These are phyloP conservation scores for Rhagophthalmus giganteus DNA, from an alignment of 2,888 invertebrate genomes.

Conservation along the genomic window DNA sequence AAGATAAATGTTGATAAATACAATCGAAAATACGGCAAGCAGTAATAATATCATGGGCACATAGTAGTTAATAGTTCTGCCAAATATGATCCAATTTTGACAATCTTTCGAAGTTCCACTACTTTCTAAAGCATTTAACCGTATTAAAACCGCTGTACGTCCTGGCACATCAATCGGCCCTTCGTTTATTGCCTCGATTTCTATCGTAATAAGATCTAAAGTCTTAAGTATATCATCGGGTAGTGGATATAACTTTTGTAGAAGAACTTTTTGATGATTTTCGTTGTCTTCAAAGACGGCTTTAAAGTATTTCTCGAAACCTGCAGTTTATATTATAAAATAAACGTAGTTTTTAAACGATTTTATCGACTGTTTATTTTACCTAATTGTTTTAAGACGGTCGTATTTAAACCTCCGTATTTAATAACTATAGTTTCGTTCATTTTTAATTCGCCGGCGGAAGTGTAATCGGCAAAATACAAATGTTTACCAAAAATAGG, in stretches of 20 bases:
- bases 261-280: background rate
- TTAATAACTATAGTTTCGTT: constrained; percentile 11
- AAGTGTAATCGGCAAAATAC: constrained; percentile 13
- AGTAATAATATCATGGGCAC: constrained; percentile 3
- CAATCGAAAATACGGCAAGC: constrained; percentile 4
- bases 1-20: constrained; percentile 11
- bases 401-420: constrained; percentile 8
- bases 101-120: background rate
- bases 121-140: constrained; percentile 1
- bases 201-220: constrained; percentile 6
- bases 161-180: constrained; percentile 4
- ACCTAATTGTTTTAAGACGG: constrained; percentile 10
- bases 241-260: background rate
- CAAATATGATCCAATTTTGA: background rate
- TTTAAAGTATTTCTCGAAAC: constrained; percentile 11
- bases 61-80: background rate
- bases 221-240: constrained; percentile 1
- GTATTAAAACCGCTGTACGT: constrained; percentile 10
- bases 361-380: no score
- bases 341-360: background rate
- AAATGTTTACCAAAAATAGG: constrained; percentile 15
- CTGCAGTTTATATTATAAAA: background rate
- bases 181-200: constrained; percentile 8
- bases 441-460: constrained; percentile 2
- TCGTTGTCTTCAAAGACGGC: background rate